Conservation (phyloP, 2,797 vertebrate species). For the Coregonus ussuriensis region DNA sequence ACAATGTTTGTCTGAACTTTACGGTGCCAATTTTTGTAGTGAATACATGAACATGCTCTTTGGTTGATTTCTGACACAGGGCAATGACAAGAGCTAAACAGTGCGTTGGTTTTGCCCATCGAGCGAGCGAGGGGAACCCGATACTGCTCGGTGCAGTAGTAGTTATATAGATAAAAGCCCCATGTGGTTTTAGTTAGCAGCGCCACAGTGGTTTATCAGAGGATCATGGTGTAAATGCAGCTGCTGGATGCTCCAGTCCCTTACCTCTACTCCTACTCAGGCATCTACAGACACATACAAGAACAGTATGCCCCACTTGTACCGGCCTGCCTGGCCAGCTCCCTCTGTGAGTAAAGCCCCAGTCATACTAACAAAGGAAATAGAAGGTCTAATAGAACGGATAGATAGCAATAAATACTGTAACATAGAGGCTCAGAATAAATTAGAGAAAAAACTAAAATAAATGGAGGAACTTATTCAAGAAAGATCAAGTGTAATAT, state of each 20-base stretch:
- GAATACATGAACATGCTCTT: slow-evolving; percentile 68
- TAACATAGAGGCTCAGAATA: no score
- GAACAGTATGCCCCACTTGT: slow-evolving; percentile 14
- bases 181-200: slow-evolving; percentile 77
- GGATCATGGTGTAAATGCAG: slow-evolving; percentile 60
- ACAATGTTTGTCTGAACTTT: slow-evolving; percentile 74
- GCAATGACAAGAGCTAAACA: slow-evolving; percentile 63
- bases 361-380: not conserved
- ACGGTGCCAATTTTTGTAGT: slow-evolving; percentile 59
- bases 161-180: slow-evolving; percentile 71
- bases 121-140: slow-evolving; percentile 52
- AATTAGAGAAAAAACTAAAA: no score
- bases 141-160: slow-evolving; percentile 64
- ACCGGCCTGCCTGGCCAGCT: not conserved
- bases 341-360: slow-evolving; percentile 24
- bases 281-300: slow-evolving; percentile 29
- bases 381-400: no score
- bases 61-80: slow-evolving; percentile 51
- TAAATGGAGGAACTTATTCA: no score
- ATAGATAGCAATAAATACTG: no score
- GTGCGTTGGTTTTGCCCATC: slow-evolving; percentile 44
- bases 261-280: slow-evolving; percentile 23
- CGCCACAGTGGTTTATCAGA: slow-evolving; percentile 68
- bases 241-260: slow-evolving; percentile 59
- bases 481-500: no score